Base-by-base conservation (phyloP, 2,113 vertebrate genomes). In the Microtus ochrogaster region DNA sequence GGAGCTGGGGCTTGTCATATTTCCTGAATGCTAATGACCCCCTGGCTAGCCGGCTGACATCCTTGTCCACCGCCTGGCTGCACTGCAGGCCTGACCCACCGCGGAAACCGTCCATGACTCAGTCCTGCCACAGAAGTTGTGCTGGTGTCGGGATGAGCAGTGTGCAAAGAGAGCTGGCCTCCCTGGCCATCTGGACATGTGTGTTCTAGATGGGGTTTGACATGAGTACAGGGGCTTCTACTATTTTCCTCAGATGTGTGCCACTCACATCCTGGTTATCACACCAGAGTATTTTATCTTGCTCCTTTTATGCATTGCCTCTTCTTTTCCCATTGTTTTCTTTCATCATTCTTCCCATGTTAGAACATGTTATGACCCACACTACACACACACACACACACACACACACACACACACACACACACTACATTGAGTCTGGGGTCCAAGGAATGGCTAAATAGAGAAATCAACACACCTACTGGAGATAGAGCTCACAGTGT, bases 21-120 rank as follows among this genome's bases (percentile, higher is more conserved):
- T 70, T 92, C 88, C 33, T 68, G 94, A n/a, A 39, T 97, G 73
- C 91, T 94, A 91, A 72, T 92, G 96, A 93, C 92, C 95, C 87
- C 89, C 86, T 36, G 30, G 89, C 73, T 44, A 39, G 89, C 91
- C 6, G 49, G 58, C 49, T 70, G 92, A 91, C 84, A 76, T 63
- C 61, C 92, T 68, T 24, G 82, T 88, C 33, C 14, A 61, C 65
- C 6, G 82, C 89, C 89, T 30, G 88, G 84, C 68, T 73, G 82
- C 49, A 79, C 78, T 0, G 0, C 82, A 87, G 63, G 89, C 78
- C 88, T 96, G 82, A 92, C 89, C 61, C 41, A 16, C 73, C 30
- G 0, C 21, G 10, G 76, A 55, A 91, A 76, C 30, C 39, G 90
- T 68, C 84, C 90, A 41, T 39, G 36, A 12, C 79, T 63, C 89